phyloP scores from a whole-genome alignment of 2,888 invertebrate species.

The Caenorhabditis parvicauda region DNA sequence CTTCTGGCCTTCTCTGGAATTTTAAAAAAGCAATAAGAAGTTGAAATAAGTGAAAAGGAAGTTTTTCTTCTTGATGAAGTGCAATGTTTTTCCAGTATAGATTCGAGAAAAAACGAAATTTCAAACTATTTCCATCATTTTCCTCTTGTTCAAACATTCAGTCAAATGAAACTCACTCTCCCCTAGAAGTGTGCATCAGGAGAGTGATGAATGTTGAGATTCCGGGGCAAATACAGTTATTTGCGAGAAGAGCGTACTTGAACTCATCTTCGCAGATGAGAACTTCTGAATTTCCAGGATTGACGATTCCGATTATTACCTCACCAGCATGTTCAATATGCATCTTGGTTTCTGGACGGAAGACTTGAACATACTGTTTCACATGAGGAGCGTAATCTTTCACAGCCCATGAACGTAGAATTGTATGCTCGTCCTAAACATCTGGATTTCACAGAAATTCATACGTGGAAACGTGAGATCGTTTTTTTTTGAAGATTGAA shows the following conservation, averaged over 20 bases:
- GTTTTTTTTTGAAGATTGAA: no score
- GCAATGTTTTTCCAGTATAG: no score
- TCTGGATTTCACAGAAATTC: no score
- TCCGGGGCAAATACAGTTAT: conserved; percentile 96
- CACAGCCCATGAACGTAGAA: conserved; percentile 89
- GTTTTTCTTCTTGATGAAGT: background rate
- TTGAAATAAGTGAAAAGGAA: background rate
- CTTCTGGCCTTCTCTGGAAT: conserved; percentile 83
- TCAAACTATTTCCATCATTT: background rate
- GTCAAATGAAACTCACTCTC: conserved; percentile 78
- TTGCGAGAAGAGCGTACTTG: conserved; percentile 93
- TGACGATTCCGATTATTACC: background rate
- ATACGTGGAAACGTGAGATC: no score
- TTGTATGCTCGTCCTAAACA: conserved; percentile 74
- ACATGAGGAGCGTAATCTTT: conserved; percentile 95
- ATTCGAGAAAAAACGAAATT: no score
- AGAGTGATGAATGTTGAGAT: conserved; percentile 93
- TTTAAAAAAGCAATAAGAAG: background rate
- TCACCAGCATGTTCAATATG: conserved; percentile 89
- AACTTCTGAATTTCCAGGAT: conserved; percentile 72
- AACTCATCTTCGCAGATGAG: conserved; percentile 98
- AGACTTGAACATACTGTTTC: conserved; percentile 96
- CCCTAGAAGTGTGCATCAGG: conserved; percentile 89
- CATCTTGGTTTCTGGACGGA: conserved; percentile 94
- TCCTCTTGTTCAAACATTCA: background rate